Conservation (phyloP, 2,888 invertebrate species). For the Agriopis marginaria region DNA sequence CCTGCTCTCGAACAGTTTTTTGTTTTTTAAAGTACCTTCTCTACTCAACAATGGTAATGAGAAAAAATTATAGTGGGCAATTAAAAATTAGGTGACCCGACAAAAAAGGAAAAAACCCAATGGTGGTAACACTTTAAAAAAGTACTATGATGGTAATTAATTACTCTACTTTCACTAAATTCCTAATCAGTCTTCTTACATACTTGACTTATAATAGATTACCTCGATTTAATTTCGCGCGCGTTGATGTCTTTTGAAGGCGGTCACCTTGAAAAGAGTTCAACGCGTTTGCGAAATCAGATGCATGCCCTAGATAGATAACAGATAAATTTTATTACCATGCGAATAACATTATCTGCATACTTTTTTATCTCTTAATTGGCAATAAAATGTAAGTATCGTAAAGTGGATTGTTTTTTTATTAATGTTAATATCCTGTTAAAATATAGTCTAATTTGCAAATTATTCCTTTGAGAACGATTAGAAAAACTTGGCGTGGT, state of each 20-base stretch:
- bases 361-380: not conserved
- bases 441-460: too few relatives aligned
- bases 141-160: not conserved
- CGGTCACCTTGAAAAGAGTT: slow-evolving; percentile 36
- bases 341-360: slow-evolving; percentile 4
- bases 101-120: too few relatives aligned
- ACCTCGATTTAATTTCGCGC: slow-evolving; percentile 4
- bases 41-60: too few relatives aligned
- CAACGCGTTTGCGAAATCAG: slow-evolving; percentile 31
- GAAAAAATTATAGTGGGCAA: too few relatives aligned
- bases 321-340: not conserved
- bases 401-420: not conserved
- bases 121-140: too few relatives aligned
- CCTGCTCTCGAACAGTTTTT: too few relatives aligned
- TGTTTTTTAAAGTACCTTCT: too few relatives aligned
- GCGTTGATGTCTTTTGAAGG: slow-evolving; percentile 30
- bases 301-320: slow-evolving; percentile 3
- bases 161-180: slow-evolving; percentile 17
- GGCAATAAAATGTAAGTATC: not conserved
- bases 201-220: slow-evolving; percentile 7
- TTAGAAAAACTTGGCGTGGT: too few relatives aligned
- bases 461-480: too few relatives aligned
- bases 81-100: too few relatives aligned
- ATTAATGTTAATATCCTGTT: not conserved
- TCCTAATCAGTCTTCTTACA: slow-evolving; percentile 8